Evolutionary conservation across 2,888 invertebrate genomes (phyloP).

Genomic region (Mesoligia furuncula): DNA sequence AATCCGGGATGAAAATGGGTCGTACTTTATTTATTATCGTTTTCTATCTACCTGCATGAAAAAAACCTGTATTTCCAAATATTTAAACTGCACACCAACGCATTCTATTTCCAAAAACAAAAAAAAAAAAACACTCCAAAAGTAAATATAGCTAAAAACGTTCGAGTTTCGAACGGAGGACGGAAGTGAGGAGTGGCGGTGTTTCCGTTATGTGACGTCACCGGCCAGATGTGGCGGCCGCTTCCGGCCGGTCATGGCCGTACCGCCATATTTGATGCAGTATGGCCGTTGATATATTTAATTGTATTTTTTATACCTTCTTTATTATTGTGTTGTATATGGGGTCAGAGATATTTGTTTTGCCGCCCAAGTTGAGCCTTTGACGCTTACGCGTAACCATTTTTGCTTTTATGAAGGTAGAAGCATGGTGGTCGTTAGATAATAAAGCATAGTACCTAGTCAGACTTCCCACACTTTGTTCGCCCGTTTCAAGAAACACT

Average conservation of each 20-base stretch:
- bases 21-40: not conserved
- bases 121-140: constrained; percentile 24
- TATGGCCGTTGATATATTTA: constrained; percentile 43
- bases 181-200: constrained; percentile 71
- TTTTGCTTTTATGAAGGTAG: not conserved
- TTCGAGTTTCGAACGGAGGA: constrained; percentile 55
- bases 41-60: not conserved
- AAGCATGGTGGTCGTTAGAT: not conserved
- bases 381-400: not conserved
- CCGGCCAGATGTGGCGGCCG: constrained; percentile 78
- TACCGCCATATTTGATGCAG: constrained; percentile 61
- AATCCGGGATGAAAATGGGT: not conserved
- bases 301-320: constrained; percentile 47
- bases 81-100: not conserved
- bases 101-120: constrained; percentile 9
- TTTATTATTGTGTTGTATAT: constrained; percentile 19
- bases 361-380: not conserved
- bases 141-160: constrained; percentile 60
- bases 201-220: constrained; percentile 77
- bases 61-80: not conserved
- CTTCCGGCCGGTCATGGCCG: constrained; percentile 74
- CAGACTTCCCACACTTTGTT: not conserved
- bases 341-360: not conserved
- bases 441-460: no score
- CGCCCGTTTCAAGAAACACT: not conserved